Conservation (phyloP, 2,888 invertebrate species). For the Chrysolina americana region DNA sequence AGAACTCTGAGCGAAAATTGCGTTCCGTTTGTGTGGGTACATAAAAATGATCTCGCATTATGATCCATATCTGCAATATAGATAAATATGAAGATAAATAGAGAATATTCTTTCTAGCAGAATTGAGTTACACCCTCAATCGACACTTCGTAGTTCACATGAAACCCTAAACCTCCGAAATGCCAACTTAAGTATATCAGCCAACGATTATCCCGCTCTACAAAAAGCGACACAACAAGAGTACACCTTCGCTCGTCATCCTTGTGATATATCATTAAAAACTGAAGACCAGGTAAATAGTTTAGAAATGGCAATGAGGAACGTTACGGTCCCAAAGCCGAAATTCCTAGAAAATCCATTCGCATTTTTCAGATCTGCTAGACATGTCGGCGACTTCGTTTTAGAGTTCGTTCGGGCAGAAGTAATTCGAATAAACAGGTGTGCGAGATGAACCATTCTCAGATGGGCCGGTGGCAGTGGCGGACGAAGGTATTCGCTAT, state of each 20-base stretch:
- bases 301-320: constrained; percentile 37
- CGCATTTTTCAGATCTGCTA: constrained; percentile 61
- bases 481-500: neutral
- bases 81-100: neutral
- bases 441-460: constrained; percentile 37
- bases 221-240: neutral
- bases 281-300: constrained; percentile 40
- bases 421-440: constrained; percentile 50
- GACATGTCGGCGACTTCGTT: constrained; percentile 60
- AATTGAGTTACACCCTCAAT: constrained; percentile 16
- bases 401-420: constrained; percentile 42
- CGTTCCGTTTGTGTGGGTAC: neutral
- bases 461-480: neutral
- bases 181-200: neutral
- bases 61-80: neutral
- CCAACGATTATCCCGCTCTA: neutral
- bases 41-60: neutral
- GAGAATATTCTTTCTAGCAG: neutral
- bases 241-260: constrained; percentile 4
- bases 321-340: constrained; percentile 29
- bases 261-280: constrained; percentile 28
- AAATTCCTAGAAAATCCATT: constrained; percentile 61
- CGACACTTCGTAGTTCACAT: neutral
- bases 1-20: too few relatives aligned
- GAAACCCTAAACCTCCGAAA: neutral